phyloP scores from a whole-genome alignment of 1,140 invertebrate species.

The Anoplophora glabripennis region DNA sequence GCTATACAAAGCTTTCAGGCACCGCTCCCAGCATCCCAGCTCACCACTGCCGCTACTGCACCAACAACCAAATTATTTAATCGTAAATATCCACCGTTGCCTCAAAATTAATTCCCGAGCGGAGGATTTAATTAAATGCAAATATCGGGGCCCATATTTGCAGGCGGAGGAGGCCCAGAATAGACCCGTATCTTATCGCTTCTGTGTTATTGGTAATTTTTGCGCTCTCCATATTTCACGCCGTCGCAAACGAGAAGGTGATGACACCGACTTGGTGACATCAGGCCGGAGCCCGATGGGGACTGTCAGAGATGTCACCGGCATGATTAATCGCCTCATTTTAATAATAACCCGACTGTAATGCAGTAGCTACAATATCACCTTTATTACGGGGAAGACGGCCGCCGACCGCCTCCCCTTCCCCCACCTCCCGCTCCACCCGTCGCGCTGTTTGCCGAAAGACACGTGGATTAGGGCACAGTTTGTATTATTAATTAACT shows the following conservation, averaged over 20 bases:
- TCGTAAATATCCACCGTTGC: conserved; percentile 1
- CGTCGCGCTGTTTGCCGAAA: conserved; percentile 22
- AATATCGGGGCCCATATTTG: background rate
- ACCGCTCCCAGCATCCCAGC: too few relatives aligned
- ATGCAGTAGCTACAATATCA: conserved; percentile 36
- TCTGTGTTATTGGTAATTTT: conserved; percentile 16
- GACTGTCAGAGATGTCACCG: conserved; percentile 35
- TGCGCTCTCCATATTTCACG: conserved; percentile 19
- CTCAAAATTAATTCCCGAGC: background rate
- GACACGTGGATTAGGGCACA: conserved; percentile 27
- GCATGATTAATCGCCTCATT: conserved; percentile 35
- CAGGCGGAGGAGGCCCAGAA: background rate
- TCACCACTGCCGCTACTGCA: too few relatives aligned
- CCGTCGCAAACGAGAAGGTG: conserved; percentile 27
- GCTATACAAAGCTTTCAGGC: too few relatives aligned
- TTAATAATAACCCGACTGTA: conserved; percentile 35
- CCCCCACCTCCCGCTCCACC: conserved; percentile 2
- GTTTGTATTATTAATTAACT: conserved; percentile 30
- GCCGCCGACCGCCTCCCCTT: too few relatives aligned
- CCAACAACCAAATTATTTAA: background rate
- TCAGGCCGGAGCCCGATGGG: conserved; percentile 27
- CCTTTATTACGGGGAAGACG: conserved; percentile 31
- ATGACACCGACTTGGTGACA: conserved; percentile 32
- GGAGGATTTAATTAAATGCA: background rate
- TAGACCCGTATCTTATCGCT: background rate